Evolutionary conservation across 2,888 invertebrate species (phyloP), one percentile per base, ranked within the genome.

Genomic region (Xiphydria camelus): DNA sequence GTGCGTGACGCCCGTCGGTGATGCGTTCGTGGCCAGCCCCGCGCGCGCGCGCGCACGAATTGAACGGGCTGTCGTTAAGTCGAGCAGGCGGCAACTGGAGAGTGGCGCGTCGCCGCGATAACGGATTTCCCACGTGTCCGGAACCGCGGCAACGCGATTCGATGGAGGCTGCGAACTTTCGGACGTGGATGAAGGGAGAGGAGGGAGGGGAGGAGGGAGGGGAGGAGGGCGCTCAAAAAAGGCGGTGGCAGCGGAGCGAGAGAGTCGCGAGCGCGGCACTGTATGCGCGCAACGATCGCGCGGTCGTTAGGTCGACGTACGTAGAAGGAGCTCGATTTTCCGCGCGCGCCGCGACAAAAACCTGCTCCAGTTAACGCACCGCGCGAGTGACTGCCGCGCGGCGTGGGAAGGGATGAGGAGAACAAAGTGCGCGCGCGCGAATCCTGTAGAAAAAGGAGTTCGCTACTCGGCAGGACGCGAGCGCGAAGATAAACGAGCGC

Each of bases 401-500:
- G n/a, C n/a, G n/a, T n/a, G n/a, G n/a, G n/a, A n/a, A n/a, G n/a
- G n/a, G n/a, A n/a, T n/a, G n/a, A n/a, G n/a, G n/a, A n/a, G n/a
- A n/a, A n/a, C n/a, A n/a, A 19, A 34, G 10, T 12, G 31, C 22
- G 10, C 20, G 20, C 18, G 38, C 20, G 31, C 25, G 18, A n/a
- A 12, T 17, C 7, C 21, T 25, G 5, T 2, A 52, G 51, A 53
- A 55, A 47, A 38, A 33, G 45, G 25, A 39, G 39, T 34, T 44
- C 22, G 42, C 49, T 14, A 12, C 50, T 45, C 40, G 23, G 31
- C n/a, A n/a, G n/a, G n/a, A n/a, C n/a, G 44, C 39, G 33, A 52
- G 49, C 5, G 35, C 55, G 61, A 55, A 66, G 60, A 69, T 68
- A 69, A 69, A 69, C 68, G 66, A 67, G 57, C 59, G 57, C 55